Evolutionary conservation across 92 coral and sea anemone genomes (phyloP), one percentile per base, ranked within the genome.

Genomic region (Epizoanthus fatuus): DNA sequence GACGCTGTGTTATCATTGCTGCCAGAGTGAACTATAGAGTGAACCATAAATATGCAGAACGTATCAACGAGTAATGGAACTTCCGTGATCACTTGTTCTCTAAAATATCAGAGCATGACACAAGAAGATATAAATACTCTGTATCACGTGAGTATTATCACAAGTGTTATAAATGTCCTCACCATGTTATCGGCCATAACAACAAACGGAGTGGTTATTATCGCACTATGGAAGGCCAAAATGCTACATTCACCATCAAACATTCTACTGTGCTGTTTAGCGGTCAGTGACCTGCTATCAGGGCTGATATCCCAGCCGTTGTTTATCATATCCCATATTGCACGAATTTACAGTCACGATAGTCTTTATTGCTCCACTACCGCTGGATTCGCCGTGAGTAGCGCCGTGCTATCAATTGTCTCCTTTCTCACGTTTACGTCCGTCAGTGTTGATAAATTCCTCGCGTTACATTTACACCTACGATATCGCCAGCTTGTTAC

Each of bases 291-390:
- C 71, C 82, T 77, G 42, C 58, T 77, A 60, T 77, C 82, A 44
- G 82, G 82, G 62, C 82, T 77, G 70, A 77, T 77, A 60, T 77
- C 82, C 14, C 82, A 77, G 82, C 82, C 82, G 11, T 56, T 77
- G 58, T 77, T 77, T 77, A 77, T 77, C 17, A 60, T 40, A 15
- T 77, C 82, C 20, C 82, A 77, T 77, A 77, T 77, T 40, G 82
- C 82, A 60, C 82, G 82, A 11, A 77, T 77, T 40, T 62, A 47
- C 42, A 69, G 71, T 40, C 22, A 20, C 19, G 71, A 59, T 7
- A 59, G 58, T 15, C 42, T 77, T 42, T 77, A 77, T 20, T 77
- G 82, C 82, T 1, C 69, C 5, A 44, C 71, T 10, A 77, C 82
- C 3, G 82, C 59, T 14, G 82, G 82, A 3, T 77, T 77, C 55